Evolutionary conservation across 92 coral and sea anemone species (phyloP).

Genomic region (Porites divaricata): DNA sequence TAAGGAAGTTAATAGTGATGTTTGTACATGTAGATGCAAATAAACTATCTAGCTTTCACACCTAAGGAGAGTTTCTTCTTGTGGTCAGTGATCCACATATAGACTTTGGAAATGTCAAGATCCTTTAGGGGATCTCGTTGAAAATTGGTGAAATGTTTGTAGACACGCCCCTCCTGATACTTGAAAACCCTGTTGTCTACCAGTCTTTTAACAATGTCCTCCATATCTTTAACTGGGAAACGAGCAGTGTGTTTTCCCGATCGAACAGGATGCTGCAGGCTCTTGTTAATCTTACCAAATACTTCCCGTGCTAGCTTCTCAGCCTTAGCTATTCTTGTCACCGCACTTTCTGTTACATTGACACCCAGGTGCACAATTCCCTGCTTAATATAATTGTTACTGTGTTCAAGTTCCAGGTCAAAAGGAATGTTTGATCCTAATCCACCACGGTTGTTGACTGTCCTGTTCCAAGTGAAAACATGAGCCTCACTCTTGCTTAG

Average conservation of each 20-base stretch:
- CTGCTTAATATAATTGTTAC: constrained; percentile 36
- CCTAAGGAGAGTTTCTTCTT: constrained; percentile 41
- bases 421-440: constrained; percentile 37
- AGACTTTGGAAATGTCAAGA: constrained; percentile 23
- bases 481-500: constrained; percentile 24
- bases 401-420: constrained; percentile 43
- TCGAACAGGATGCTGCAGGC: constrained; percentile 38
- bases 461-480: constrained; percentile 49
- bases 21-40: too few relatives aligned
- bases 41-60: constrained; percentile 28
- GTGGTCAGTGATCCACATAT: constrained; percentile 53
- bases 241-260: constrained; percentile 24
- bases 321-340: constrained; percentile 53
- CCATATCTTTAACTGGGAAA: constrained; percentile 27
- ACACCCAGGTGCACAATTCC: constrained; percentile 45
- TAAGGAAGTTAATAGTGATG: too few relatives aligned
- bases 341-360: constrained; percentile 47
- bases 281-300: constrained; percentile 17
- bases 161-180: constrained; percentile 31
- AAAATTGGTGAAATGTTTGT: constrained; percentile 35
- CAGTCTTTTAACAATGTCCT: constrained; percentile 22
- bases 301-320: constrained; percentile 38
- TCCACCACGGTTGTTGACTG: constrained; percentile 56
- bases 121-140: constrained; percentile 18
- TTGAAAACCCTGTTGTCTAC: constrained; percentile 10